phyloP scores from a whole-genome alignment of 2,113 vertebrate genomes.

The Sinocyclocheilus rhinocerous region DNA sequence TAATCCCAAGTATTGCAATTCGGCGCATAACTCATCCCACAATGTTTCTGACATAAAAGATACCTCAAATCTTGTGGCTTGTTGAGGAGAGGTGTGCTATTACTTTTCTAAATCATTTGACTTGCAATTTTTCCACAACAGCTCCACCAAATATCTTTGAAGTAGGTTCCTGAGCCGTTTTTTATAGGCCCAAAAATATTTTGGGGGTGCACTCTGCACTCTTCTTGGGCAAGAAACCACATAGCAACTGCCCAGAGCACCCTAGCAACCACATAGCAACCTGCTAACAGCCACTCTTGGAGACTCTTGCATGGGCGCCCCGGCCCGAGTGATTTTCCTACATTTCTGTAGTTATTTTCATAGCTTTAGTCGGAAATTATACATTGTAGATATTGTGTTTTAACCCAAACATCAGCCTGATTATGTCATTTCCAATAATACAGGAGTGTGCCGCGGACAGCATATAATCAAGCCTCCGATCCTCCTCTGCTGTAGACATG shows the following conservation, averaged over 20 bases:
- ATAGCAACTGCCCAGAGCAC: background rate
- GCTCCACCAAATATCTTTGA: background rate
- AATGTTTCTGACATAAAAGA: conserved; percentile 6
- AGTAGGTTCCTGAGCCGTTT: background rate
- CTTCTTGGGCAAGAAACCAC: background rate
- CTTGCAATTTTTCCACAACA: background rate
- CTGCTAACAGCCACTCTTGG: background rate
- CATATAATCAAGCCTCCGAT: conserved; percentile 17
- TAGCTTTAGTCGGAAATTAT: conserved; percentile 16
- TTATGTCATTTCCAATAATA: conserved; percentile 35
- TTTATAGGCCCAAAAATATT: background rate
- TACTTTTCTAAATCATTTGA: conserved; percentile 16
- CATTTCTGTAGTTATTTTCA: conserved; percentile 17
- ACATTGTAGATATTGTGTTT: conserved; percentile 7
- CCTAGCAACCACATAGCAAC: conserved; percentile 26
- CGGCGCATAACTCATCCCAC: background rate
- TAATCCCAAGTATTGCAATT: conserved; percentile 3
- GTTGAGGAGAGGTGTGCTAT: background rate
- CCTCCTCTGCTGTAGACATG: conserved; percentile 12
- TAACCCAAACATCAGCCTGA: conserved; percentile 16
- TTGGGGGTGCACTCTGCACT: background rate
- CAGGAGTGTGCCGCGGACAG: background rate
- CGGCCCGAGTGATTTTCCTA: background rate
- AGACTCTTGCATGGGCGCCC: background rate
- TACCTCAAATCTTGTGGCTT: background rate